These are phyloP conservation scores for Arenaria interpres DNA, from an alignment of 2,113 vertebrate genomes.

Conservation along the genomic window DNA sequence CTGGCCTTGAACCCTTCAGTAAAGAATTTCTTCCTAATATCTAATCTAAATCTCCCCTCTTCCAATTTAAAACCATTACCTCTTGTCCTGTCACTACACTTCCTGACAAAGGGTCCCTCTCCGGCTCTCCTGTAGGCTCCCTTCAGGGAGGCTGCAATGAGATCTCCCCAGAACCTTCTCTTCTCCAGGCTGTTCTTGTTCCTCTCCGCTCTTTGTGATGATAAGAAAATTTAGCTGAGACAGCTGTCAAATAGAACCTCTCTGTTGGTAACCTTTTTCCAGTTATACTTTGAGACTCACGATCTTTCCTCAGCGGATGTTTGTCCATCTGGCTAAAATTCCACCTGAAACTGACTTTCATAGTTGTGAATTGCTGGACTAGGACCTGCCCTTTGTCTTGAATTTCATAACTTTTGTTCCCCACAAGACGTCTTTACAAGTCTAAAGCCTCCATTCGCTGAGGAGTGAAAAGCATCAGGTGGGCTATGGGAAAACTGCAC, in stretches of 20 bases:
- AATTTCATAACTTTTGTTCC: not conserved
- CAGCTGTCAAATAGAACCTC: not conserved
- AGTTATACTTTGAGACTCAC: not conserved
- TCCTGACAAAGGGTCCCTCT: too few relatives aligned
- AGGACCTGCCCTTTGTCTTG: not conserved
- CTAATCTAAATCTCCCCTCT: too few relatives aligned
- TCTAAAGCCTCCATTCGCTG: not conserved
- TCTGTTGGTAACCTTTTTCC: not conserved
- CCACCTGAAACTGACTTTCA: not conserved
- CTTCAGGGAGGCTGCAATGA: too few relatives aligned
- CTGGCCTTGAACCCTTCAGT: too few relatives aligned
- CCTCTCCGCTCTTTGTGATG: not conserved
- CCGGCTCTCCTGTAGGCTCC: too few relatives aligned
- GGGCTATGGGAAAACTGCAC: not conserved
- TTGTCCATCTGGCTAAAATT: not conserved
- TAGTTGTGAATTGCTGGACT: not conserved
- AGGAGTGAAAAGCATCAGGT: not conserved
- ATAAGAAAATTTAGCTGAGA: not conserved
- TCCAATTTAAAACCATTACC: too few relatives aligned
- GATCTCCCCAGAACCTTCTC: too few relatives aligned
- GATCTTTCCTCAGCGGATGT: not conserved
- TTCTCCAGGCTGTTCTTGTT: not conserved
- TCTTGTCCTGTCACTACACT: too few relatives aligned
- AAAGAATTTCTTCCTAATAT: too few relatives aligned
- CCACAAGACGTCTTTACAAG: not conserved